Evolutionary conservation across 2,113 vertebrate species (phyloP), one percentile per base, ranked within the genome.

Genomic region (Verasper variegatus): DNA sequence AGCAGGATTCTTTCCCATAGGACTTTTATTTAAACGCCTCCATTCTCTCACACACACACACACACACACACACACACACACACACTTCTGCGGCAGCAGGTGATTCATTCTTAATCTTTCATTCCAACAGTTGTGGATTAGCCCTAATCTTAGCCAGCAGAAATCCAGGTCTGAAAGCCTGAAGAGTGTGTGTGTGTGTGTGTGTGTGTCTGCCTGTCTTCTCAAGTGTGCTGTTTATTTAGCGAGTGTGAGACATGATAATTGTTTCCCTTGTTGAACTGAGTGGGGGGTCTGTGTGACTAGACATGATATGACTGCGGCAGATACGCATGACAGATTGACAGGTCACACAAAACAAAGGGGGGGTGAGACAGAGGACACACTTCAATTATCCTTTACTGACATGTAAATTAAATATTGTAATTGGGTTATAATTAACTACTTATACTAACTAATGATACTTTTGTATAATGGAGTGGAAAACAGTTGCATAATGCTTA

Each of bases 61-160:
- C 68, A 65, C 62, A 68, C 67, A 81, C 45, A 52, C 54, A 26
- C 71, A 63, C n/a, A 27, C 68, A 70, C 74, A 65, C 71, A 59
- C 62, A 62, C 68, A 69, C 18, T 8, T 58, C 81, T 70, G 71
- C 40, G 0, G 83, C 81, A 87, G 90, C 88, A 90, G 91, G 90
- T 90, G 84, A 90, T 88, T 92, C 85, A 88, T 90, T 92, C 80
- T 81, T 91, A 92, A 92, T 91, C 88, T 92, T 90, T 93, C 84
- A 90, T 89, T 85, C 88, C 86, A 92, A 89, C 89, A 87, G 85
- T 91, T 82, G 85, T 81, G 90, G 90, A 92, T 92, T 92, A 92
- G 80, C 81, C 71, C 75, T 92, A 91, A 92, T 92, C 90, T 91
- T 63, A 83, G 69, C 83, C 79, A 80, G 31, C 84, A 84, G 88